Conservation (phyloP, 2,888 invertebrate species). For the Chironomus riparius region DNA sequence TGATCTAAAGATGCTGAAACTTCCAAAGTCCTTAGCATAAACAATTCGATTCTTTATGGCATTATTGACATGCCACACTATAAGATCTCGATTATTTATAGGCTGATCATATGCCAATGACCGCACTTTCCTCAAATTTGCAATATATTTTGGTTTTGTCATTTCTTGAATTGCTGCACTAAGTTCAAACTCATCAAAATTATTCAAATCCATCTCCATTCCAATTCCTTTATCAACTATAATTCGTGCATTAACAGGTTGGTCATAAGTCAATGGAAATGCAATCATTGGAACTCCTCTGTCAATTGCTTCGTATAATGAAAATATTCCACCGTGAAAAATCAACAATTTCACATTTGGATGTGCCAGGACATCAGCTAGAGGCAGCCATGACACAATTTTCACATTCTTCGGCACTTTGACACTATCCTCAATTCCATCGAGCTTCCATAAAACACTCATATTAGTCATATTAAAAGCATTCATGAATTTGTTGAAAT, state of each 20-base stretch:
- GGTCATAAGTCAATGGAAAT: neutral
- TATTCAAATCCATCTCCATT: neutral
- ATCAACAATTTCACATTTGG: slow-evolving; percentile 44
- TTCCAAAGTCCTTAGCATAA: no score
- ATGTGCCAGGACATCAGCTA: slow-evolving; percentile 35
- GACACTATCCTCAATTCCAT: slow-evolving; percentile 35
- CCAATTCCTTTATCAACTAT: neutral
- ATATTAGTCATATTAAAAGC: neutral
- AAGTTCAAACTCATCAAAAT: neutral
- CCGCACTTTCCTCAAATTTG: neutral
- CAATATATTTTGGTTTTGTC: neutral
- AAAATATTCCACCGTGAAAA: slow-evolving; percentile 44
- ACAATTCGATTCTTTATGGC: neutral
- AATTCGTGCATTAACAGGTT: neutral
- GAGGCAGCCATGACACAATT: slow-evolving; percentile 40
- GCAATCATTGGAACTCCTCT: slow-evolving; percentile 37
- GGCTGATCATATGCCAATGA: neutral
- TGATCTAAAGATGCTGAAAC: no score
- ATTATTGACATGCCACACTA: neutral
- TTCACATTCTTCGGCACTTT: slow-evolving; percentile 34
- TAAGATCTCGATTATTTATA: neutral
- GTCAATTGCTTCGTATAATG: slow-evolving; percentile 42
- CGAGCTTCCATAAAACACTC: slow-evolving; percentile 40
- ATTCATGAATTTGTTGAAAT: neutral
- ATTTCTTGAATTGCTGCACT: neutral